These are phyloP conservation scores for Drosophila takahashii DNA, from an alignment of 1,140 invertebrate genomes.

Conservation along the genomic window DNA sequence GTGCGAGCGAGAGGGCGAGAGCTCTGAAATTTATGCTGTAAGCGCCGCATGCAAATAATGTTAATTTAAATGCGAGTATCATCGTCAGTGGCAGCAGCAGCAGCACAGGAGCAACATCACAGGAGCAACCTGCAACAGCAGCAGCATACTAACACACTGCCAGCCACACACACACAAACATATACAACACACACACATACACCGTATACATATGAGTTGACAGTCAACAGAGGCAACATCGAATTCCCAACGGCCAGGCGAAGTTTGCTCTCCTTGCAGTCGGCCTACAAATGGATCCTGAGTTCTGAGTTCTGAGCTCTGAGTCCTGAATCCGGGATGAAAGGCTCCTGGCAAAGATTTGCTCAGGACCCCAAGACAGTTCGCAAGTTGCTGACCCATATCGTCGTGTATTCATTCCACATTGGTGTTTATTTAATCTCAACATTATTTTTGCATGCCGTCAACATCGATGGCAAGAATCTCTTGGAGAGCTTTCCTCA, in stretches of 20 bases:
- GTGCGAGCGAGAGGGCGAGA: slow-evolving; percentile 9
- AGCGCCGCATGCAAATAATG: slow-evolving; percentile 80
- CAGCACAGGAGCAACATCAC: slow-evolving; percentile 21
- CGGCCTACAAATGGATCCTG: slow-evolving; percentile 21
- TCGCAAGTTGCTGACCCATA: neutral
- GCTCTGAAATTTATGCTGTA: slow-evolving; percentile 76
- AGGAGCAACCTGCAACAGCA: slow-evolving; percentile 47
- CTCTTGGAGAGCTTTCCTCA: too few species aligned
- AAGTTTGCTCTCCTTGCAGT: slow-evolving; percentile 6
- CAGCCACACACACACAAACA: neutral
- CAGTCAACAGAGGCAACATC: slow-evolving; percentile 36
- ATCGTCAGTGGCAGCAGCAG: slow-evolving; percentile 58
- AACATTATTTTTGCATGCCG: neutral
- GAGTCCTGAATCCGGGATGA: slow-evolving; percentile 12
- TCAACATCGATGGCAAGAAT: neutral
- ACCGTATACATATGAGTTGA: slow-evolving; percentile 19
- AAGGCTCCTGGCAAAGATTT: slow-evolving; percentile 7
- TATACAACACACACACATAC: neutral
- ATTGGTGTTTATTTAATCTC: neutral
- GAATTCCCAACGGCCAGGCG: slow-evolving; percentile 23
- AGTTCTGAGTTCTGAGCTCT: too few species aligned
- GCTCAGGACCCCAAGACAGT: slow-evolving; percentile 21
- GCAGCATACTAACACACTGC: slow-evolving; percentile 37
- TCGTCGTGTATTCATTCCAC: too few species aligned
- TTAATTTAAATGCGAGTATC: slow-evolving; percentile 82